Base-by-base conservation (phyloP, 2,113 vertebrate genomes). In the Phoenicopterus ruber region DNA sequence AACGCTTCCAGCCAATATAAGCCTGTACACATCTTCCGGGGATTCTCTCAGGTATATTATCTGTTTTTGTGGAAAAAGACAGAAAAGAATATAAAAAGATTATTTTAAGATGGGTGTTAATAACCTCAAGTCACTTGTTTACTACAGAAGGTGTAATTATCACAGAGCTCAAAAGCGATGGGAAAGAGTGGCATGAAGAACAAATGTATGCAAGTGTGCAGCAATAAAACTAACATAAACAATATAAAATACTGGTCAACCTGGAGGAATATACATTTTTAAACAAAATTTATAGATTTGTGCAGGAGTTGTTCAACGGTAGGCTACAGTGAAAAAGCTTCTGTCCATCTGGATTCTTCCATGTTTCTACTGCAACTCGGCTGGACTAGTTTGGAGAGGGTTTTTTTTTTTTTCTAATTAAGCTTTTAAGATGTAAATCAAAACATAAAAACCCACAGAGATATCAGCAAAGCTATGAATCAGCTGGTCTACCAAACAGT, bases 11-110 rank as follows among this genome's bases (percentile, higher is more conserved):
- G 98, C 98, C 86, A 99, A 94, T 94, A 99, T 96, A 93, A 99
- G 98, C 94, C 98, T 98, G 97, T 99, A 99, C 28, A 98, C 98
- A 12, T 99, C 99, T 97, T 99, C 99, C 54, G 99, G 99, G 46
- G 97, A 98, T 97, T 98, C 99, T 94, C 98, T 98, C 78, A 99
- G 97, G 97, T 99, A 98, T 98, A 99, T 99, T 92, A 99, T 98
- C 99, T 99, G 85, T 59, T 97, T 97, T 94, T 77, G 78, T 96
- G 67, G 97, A 14, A 96, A 88, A 96, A 67, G 55, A 90, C 44
- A 90, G 15, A 57, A 63, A 88, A 85, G 3, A 32, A 57, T 54
- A 62, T 20, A 46, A 52, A 59, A 93, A 34, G 1, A 82, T 69
- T 67, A 55, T 49, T 90, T 91, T 86, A 77, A 80, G 46, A 66